phyloP scores from a whole-genome alignment of 2,797 vertebrate genomes.

The Lepilemur septentrionalis region DNA sequence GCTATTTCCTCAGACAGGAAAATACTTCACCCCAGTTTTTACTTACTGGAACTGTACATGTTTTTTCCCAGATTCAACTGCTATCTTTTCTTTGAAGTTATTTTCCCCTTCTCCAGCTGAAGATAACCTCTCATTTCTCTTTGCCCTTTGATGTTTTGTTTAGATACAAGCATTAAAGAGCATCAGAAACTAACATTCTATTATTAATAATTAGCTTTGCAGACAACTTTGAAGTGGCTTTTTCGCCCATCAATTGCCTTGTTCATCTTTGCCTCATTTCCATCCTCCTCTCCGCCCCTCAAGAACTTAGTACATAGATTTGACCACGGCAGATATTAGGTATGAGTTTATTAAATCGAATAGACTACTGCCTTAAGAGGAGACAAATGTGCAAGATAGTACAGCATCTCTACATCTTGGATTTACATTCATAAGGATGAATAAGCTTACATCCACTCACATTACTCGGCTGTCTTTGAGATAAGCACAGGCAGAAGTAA shows the following conservation, averaged over 20 bases:
- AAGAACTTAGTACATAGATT: neutral
- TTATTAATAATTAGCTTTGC: conserved; percentile 39
- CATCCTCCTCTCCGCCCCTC: neutral
- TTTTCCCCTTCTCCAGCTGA: neutral
- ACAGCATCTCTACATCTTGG: conserved; percentile 60
- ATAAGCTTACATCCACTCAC: conserved; percentile 53
- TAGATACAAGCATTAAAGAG: conserved; percentile 50
- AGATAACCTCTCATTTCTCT: conserved; percentile 9
- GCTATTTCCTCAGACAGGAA: neutral
- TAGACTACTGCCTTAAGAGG: conserved; percentile 1
- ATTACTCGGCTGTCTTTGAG: conserved; percentile 47
- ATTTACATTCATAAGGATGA: conserved; percentile 55
- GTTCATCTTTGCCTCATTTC: conserved; percentile 12
- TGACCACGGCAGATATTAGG: neutral
- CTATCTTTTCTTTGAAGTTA: neutral
- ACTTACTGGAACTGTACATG: neutral
- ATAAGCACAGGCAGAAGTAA: conserved; percentile 57
- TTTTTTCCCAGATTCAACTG: neutral
- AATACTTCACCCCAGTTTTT: neutral
- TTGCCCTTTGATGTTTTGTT: conserved; percentile 50
- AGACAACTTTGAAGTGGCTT: conserved; percentile 27
- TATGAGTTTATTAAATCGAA: conserved; percentile 30
- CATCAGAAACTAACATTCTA: conserved; percentile 40
- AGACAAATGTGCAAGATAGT: conserved; percentile 37
- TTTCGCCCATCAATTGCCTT: neutral